Percentiles rank a stretch among this genome's conserved stretches.
Evolutionary conservation across 2,113 vertebrate species (phyloP).

Genomic region (Corydoras sp.): DNA sequence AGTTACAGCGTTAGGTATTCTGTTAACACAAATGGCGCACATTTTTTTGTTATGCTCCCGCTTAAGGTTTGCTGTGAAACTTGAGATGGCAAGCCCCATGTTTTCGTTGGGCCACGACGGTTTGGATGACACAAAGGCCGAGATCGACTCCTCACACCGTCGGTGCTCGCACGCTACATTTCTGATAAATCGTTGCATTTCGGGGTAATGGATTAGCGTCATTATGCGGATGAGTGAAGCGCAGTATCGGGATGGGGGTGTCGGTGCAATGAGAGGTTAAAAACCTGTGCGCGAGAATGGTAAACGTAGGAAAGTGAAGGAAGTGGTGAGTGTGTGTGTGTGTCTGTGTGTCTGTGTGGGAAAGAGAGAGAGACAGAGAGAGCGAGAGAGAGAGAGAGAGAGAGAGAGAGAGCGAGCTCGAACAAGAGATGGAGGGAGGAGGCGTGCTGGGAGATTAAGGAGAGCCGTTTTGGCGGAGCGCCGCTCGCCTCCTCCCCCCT

Average conservation of each 20-base stretch:
- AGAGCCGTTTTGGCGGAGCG: slow-evolving; percentile 38
- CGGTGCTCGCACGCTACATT: slow-evolving; percentile 22
- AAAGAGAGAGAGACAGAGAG: neutral
- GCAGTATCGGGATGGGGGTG: slow-evolving; percentile 19
- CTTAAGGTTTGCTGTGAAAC: neutral
- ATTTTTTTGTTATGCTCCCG: too few species aligned
- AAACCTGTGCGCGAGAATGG: slow-evolving; percentile 13
- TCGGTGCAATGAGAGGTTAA: slow-evolving; percentile 13
- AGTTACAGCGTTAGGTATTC: too few species aligned
- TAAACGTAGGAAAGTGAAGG: neutral
- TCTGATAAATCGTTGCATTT: slow-evolving; percentile 45
- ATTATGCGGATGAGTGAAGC: slow-evolving; percentile 46
- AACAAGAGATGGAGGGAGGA: neutral
- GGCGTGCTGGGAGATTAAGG: slow-evolving; percentile 38
- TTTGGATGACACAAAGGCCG: neutral
- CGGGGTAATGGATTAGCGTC: slow-evolving; percentile 45
- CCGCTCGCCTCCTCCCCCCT: slow-evolving; percentile 20
- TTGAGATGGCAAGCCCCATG: neutral
- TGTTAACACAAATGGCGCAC: too few species aligned
- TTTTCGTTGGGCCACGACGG: neutral
- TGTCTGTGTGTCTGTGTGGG: slow-evolving; percentile 14
- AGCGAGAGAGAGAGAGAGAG: neutral
- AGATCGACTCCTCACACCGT: slow-evolving; percentile 8
- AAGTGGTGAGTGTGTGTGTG: neutral
- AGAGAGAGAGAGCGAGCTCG: neutral